Conservation (phyloP, 1,140 invertebrate species). For the Formica selysi region DNA sequence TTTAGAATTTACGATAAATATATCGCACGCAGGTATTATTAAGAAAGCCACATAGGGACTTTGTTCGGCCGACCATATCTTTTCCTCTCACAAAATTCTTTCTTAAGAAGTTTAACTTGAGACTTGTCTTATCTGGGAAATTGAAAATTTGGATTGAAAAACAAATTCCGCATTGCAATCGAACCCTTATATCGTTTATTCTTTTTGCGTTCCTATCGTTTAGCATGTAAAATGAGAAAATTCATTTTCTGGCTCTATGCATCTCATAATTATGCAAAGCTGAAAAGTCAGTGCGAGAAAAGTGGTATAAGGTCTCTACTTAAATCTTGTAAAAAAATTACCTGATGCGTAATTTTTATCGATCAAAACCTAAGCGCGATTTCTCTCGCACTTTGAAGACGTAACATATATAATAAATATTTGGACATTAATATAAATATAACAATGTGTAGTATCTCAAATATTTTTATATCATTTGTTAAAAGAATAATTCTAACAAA, state of each 20-base stretch:
- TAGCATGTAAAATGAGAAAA: too few species aligned
- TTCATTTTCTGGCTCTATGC: too few species aligned
- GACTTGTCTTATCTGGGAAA: slow-evolving; percentile 74
- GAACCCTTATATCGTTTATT: too few species aligned
- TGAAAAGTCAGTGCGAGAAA: too few species aligned
- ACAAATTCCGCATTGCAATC: background rate
- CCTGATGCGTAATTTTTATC: background rate
- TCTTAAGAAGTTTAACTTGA: slow-evolving; percentile 78
- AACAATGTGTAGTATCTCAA: slow-evolving; percentile 46
- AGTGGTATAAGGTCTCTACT: too few species aligned
- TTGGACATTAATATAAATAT: slow-evolving; percentile 24
- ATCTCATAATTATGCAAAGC: too few species aligned
- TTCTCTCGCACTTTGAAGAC: slow-evolving; percentile 26
- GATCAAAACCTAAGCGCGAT: slow-evolving; percentile 1
- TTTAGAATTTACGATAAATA: background rate
- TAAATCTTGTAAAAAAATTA: too few species aligned
- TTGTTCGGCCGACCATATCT: slow-evolving; percentile 78
- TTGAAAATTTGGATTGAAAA: slow-evolving; percentile 22
- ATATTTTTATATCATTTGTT: slow-evolving; percentile 62
- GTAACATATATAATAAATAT: slow-evolving; percentile 45
- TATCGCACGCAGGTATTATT: slow-evolving; percentile 67
- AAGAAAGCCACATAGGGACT: slow-evolving; percentile 82
- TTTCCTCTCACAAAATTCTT: slow-evolving; percentile 77
- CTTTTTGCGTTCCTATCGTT: too few species aligned
- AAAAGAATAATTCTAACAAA: slow-evolving; percentile 23